Base-by-base conservation (phyloP, 2,888 invertebrate genomes). In the Linnaemya vulpina region DNA sequence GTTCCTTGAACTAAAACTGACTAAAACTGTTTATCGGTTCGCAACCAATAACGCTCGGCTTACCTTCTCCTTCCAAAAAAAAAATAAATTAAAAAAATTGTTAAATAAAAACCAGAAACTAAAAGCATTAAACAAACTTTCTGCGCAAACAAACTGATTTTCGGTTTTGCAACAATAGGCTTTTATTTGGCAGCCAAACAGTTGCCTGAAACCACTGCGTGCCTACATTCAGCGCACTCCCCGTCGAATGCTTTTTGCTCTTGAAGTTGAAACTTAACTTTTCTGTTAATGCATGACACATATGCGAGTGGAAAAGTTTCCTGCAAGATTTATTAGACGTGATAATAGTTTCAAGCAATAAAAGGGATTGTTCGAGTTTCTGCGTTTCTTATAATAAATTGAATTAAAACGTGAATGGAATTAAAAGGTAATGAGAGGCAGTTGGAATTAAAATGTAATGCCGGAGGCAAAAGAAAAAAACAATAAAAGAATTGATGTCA, bases 291-390 rank as follows among this genome's bases (percentile, higher is more conserved):
- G 22, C 53, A 30, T 67, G 75, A 76, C 75, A 76, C 65, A 65
- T 46, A 76, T 65, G 75, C 25, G 43, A 49, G 43, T 55, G 55
- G 30, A 65, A 55, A 65, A 65, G 30, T 55, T 76, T 67, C 55
- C 20, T 46, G n/a, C n/a, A 65, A 65, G 75, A 76, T 76, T 76
- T 76, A 76, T 76, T 65, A 76, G 53, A 51, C 20, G 43, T 20
- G 75, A 76, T 76, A 67, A 76, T 76, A 76, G 55, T 76, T 76
- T 67, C 7, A 53, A 76, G 46, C 65, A 53, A 76, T 76, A 67
- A 76, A 30, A 55, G 35, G 35, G 46, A 38, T 8, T 38, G 38
- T 38, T 38, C 38, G 9, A 38, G 38, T 11, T 38, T 38, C 11
- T 38, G 9, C 38, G 38, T 38, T 38, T 38, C 38, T 38, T 38